Evolutionary conservation across 2,113 vertebrate genomes (phyloP), one percentile per base, ranked within the genome.

Genomic region (Nothoprocta pentlandii): DNA sequence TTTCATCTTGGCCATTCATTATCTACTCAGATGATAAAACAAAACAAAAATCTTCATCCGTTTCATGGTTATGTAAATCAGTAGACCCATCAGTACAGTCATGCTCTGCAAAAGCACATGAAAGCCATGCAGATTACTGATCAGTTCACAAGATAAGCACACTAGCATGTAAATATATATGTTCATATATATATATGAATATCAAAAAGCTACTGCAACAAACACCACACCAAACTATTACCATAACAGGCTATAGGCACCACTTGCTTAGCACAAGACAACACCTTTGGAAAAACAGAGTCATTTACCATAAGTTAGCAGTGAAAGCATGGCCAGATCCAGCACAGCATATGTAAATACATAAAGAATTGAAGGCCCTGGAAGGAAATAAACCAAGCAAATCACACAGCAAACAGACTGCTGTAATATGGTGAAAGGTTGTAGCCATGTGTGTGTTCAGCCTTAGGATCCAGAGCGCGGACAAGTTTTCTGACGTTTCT

Each of bases 211-310:
- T 66, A 62, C 59, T 69, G 39, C 39, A 87, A 34, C 17, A 61
- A 16, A 10, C n/a, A 5, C 2, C 2, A 28, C 22, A 19, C 5
- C 3, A 17, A 21, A 0, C 14, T 32, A 30, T n/a, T 54, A 56
- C 36, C 44, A 6, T 3, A 32, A 25, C 17, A 89, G 46, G 2
- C 16, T 62, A 9, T 7, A 44, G 41, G 16, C 23, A 58, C 36
- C 41, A 58, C 1, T 3, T 23, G 6, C 7, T 77, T 19, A 59
- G 16, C 16, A 26, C 30, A 77, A 75, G 36, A 23, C 23, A 75
- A 26, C 49, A 13, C n/a, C n/a, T 30, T 51, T 51, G 74, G 28
- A 85, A 92, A 67, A 53, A 53, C 6, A 32, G 7, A 32, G 7
- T 25, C n/a, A n/a, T 6, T 56, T 59, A 54, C 46, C 70, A 49